A percentile compares a stretch with the other conserved stretches of the same genome.
These are phyloP conservation scores for Drosophila bocqueti DNA, from an alignment of 1,140 invertebrate genomes.

Conservation along the genomic window DNA sequence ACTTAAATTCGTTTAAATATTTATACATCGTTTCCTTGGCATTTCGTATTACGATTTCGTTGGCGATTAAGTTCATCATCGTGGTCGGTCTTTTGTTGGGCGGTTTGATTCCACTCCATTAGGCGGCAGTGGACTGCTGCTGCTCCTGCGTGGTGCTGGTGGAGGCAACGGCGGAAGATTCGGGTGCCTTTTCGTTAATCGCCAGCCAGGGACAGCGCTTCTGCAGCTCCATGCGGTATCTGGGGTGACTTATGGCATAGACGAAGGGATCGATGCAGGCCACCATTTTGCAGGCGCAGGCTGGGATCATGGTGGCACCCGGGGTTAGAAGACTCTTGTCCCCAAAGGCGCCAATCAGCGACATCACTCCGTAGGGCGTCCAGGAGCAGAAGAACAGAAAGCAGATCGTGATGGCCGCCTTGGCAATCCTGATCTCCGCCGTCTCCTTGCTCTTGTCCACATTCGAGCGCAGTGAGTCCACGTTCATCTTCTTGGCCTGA, in stretches of 20 bases:
- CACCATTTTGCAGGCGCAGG: constrained; percentile 92
- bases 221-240: constrained; percentile 90
- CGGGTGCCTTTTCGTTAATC: constrained; percentile 87
- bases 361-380: constrained; percentile 91
- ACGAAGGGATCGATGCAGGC: constrained; percentile 95
- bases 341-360: constrained; percentile 94
- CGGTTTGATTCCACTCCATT: constrained; percentile 81
- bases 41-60: constrained; percentile 57
- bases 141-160: constrained; percentile 84
- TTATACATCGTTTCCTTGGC: constrained; percentile 58
- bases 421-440: constrained; percentile 93
- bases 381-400: constrained; percentile 93
- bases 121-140: constrained; percentile 73
- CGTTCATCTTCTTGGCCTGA: constrained; percentile 96
- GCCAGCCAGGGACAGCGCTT: constrained; percentile 88
- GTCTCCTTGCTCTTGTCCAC: constrained; percentile 89
- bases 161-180: constrained; percentile 80
- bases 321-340: constrained; percentile 92
- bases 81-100: background rate
- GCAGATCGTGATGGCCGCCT: constrained; percentile 94
- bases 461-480: constrained; percentile 93
- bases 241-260: constrained; percentile 95
- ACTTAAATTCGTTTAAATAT: constrained; percentile 9
- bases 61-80: constrained; percentile 34
- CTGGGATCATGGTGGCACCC: constrained; percentile 94